Evolutionary conservation across 2,113 vertebrate genomes (phyloP).

Genomic region (Atractosteus spatula): DNA sequence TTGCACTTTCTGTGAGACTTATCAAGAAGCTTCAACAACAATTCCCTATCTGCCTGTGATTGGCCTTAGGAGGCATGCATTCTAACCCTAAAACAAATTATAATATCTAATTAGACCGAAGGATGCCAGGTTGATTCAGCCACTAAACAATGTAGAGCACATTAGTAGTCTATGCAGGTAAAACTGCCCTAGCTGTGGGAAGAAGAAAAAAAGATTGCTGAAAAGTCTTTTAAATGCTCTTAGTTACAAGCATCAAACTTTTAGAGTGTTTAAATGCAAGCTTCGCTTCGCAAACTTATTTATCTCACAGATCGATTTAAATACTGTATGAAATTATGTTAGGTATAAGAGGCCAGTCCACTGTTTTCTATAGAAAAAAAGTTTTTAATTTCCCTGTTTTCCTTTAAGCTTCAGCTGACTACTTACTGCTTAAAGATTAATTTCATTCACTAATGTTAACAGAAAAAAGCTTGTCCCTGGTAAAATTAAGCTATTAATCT

Average conservation of each 20-base stretch:
- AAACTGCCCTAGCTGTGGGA: conserved; percentile 19
- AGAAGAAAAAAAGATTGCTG: conserved; percentile 18
- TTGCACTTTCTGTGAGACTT: not conserved
- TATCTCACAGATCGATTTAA: not conserved
- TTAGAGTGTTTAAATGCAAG: conserved; percentile 1
- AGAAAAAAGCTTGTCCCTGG: too few relatives aligned
- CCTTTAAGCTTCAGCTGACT: too few relatives aligned
- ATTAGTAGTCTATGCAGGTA: conserved; percentile 37
- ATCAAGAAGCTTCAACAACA: not conserved
- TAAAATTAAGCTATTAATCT: too few relatives aligned
- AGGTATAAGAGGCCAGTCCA: conserved; percentile 1
- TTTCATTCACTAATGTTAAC: too few relatives aligned
- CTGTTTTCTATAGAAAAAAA: conserved; percentile 13
- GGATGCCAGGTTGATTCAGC: conserved; percentile 30
- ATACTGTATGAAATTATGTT: not conserved
- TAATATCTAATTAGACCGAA: conserved; percentile 24
- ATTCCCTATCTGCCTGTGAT: not conserved
- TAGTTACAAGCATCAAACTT: not conserved
- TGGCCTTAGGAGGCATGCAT: not conserved
- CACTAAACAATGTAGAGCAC: conserved; percentile 26
- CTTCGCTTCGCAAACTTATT: not conserved
- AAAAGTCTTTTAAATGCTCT: conserved; percentile 27
- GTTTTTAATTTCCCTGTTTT: too few relatives aligned
- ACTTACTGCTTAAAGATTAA: too few relatives aligned
- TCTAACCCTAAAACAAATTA: conserved; percentile 2